Evolutionary conservation across 2,888 invertebrate genomes (phyloP), one percentile per base, ranked within the genome.

Genomic region (Athalia cordata): DNA sequence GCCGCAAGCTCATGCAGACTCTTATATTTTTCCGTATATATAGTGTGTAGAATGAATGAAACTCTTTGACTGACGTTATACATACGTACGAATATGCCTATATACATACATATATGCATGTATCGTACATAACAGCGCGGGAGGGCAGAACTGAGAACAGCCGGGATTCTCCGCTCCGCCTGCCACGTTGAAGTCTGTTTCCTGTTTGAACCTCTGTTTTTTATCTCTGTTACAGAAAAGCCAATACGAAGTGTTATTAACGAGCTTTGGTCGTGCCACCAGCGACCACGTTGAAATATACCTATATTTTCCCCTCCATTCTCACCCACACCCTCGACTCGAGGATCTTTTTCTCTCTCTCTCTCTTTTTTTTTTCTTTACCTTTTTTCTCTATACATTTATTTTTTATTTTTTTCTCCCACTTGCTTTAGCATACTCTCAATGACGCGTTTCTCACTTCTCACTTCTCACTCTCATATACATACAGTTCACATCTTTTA

Each of bases 401-500:
- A 8, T 68, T 52, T n/a, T 29, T 52, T 29, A 15, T 29, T 55
- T 29, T 43, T 55, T 52, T 68, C n/a, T 55, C 9, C 55, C 68
- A 68, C 29, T 68, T 29, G n/a, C 11, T 5, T 9, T 29, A 52
- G 13, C 47, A 9, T 43, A 72, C 59, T 47, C 72, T 9, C 55
- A 15, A 72, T 72, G 72, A 72, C 57, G 72, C 72, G 45, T n/a
- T 72, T 72, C 72, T 59, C 72, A 59, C 72, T 72, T 72, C 72
- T 59, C 72, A 59, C 72, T 57, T 66, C 66, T 8, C 55, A 55
- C 55, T 55, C 11, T 4, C 9, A 9, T 55, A n/a, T 83, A 79
- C 68, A 75, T 80, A 78, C 79, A 50, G 29, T 29, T 81, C 81
- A 82, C 84, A 86, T 87, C 85, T 86, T 86, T 86, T 87, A 87